phyloP scores from a whole-genome alignment of 2,888 invertebrate genomes.

The Keiferia lycopersicella region DNA sequence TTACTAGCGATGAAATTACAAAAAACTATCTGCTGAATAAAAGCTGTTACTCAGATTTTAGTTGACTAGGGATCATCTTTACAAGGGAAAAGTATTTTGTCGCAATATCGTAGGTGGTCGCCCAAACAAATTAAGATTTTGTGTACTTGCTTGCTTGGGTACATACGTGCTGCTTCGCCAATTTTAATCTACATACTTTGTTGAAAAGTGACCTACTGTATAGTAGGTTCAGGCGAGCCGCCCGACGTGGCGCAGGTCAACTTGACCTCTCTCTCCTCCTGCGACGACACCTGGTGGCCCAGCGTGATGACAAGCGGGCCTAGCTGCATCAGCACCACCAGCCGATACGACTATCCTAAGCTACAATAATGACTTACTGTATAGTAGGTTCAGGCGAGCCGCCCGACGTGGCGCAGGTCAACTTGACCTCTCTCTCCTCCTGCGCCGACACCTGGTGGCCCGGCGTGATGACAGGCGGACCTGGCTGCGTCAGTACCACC shows the following conservation, averaged over 20 bases:
- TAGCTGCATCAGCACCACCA: neutral
- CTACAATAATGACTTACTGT: conserved; percentile 74
- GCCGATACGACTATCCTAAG: neutral
- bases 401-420: conserved; percentile 91
- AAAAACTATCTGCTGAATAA: no score
- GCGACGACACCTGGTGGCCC: conserved; percentile 82
- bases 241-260: conserved; percentile 91
- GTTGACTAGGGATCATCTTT: no score
- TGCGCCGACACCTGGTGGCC: conserved; percentile 89
- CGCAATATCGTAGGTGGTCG: no score
- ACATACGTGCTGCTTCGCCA: no score
- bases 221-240: conserved; percentile 94
- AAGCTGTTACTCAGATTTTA: no score
- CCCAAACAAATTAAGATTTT: no score
- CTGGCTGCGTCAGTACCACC: conserved; percentile 92
- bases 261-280: conserved; percentile 89
- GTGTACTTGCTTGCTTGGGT: no score
- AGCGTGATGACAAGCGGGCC: conserved; percentile 41
- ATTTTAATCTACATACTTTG: no score
- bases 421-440: conserved; percentile 88
- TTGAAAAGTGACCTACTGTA: conserved; percentile 83
- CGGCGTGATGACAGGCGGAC: conserved; percentile 89
- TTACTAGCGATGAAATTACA: no score
- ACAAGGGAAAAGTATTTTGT: no score
- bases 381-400: conserved; percentile 95